These are phyloP conservation scores for Drosophila nebulosa DNA, from an alignment of 1,140 invertebrate species.

Conservation along the genomic window DNA sequence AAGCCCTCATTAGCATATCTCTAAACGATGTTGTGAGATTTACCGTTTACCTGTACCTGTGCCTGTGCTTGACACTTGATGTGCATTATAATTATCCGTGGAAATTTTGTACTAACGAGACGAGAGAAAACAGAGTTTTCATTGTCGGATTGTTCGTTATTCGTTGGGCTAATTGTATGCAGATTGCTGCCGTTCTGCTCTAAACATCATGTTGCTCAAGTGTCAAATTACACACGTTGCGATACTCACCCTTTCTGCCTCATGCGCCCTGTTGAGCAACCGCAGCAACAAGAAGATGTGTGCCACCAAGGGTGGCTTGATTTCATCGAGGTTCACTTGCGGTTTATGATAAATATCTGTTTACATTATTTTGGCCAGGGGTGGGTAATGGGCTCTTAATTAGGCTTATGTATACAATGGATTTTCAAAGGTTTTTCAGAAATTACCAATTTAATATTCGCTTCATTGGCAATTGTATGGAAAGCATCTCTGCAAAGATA, in stretches of 20 bases:
- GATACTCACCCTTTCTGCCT: conserved; percentile 19
- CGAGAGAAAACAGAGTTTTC: conserved; percentile 13
- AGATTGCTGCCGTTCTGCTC: conserved; percentile 17
- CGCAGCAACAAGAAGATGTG: conserved; percentile 31
- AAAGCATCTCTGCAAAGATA: background rate
- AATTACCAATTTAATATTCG: background rate
- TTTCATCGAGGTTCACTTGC: conserved; percentile 47
- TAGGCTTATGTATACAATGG: conserved; percentile 60
- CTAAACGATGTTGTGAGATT: conserved; percentile 7
- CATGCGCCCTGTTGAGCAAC: background rate
- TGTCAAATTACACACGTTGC: conserved; percentile 66
- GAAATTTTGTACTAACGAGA: conserved; percentile 36
- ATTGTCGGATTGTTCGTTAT: conserved; percentile 64
- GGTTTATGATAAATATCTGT: conserved; percentile 58
- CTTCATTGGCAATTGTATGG: conserved; percentile 1
- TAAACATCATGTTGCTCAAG: conserved; percentile 26
- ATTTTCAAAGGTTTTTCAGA: conserved; percentile 34
- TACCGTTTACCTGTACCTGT: conserved; percentile 44
- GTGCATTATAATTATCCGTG: conserved; percentile 38
- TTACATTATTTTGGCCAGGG: conserved; percentile 37
- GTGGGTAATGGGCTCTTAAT: conserved; percentile 75
- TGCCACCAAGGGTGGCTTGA: conserved; percentile 32
- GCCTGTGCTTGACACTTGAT: conserved; percentile 57
- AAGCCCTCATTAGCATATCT: conserved; percentile 61
- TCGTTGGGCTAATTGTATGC: conserved; percentile 56